Percentiles rank a stretch among this genome's conserved stretches.
These are phyloP conservation scores for Syrphus vitripennis DNA, from an alignment of 2,888 invertebrate species.

Conservation along the genomic window DNA sequence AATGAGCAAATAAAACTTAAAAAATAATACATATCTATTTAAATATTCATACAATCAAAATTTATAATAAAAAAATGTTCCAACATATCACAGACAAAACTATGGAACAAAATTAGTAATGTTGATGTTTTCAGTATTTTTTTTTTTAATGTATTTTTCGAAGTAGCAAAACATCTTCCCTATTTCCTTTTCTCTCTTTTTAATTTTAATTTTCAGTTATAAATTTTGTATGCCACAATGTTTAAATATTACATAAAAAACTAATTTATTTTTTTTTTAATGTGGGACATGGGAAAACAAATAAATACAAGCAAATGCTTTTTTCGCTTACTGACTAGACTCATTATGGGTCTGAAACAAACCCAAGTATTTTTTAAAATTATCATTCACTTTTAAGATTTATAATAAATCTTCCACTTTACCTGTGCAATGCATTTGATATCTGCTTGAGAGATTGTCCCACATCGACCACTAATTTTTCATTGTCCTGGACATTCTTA, in stretches of 20 bases:
- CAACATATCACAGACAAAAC: constrained; percentile 72
- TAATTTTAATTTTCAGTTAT: constrained; percentile 12
- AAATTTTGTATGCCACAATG: constrained; percentile 48
- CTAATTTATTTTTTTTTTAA: constrained; percentile 3
- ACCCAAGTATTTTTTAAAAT: constrained; percentile 22
- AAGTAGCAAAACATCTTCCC: neutral
- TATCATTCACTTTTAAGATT: neutral
- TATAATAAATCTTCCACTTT: constrained; percentile 73
- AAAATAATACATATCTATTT: constrained; percentile 7
- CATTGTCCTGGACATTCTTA: constrained; percentile 86
- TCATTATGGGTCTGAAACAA: constrained; percentile 20
- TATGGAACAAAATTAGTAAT: constrained; percentile 68
- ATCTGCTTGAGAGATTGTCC: constrained; percentile 81
- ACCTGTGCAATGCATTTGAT: constrained; percentile 81
- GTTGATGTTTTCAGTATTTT: constrained; percentile 32
- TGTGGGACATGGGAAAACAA: constrained; percentile 32
- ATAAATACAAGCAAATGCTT: constrained; percentile 51
- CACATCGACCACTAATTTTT: constrained; percentile 87
- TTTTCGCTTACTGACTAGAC: constrained; percentile 71
- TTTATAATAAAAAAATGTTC: constrained; percentile 53
- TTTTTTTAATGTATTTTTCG: neutral
- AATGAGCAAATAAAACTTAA: constrained; percentile 34
- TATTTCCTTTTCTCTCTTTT: constrained; percentile 4
- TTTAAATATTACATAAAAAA: constrained; percentile 33
- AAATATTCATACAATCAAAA: constrained; percentile 30